Base-by-base conservation (phyloP, 2,888 invertebrate species). In the Drosophila histrio region DNA sequence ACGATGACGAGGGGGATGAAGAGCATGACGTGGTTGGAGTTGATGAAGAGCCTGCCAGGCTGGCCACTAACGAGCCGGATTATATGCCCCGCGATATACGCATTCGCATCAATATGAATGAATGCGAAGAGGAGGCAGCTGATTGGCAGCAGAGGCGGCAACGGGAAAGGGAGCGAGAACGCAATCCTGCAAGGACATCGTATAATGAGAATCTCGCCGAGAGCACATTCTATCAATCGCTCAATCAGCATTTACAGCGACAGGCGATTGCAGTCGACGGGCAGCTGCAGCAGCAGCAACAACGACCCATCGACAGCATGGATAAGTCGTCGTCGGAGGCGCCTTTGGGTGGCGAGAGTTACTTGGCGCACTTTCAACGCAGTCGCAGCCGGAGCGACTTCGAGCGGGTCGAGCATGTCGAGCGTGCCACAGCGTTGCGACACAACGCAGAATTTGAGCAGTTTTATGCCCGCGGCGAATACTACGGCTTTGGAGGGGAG, bases 291-390 rank as follows among this genome's bases (percentile, higher is more conserved):
- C 50, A 59, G 21, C 65, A 17, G 26, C 38, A 11, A 15, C 43
- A 6, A 2, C 44, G 17, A n/a, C 17, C 39, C 34, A 24, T 26
- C 39, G 30, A 41, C 21, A 41, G 41, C n/a, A 13, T 24, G 41
- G 21, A 61, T 6, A 56, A 56, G 39, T 41, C 61, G 4, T 4
- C 9, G 30, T 30, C 32, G 32, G 54, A 54, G 43, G 34, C 67
- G 13, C 46, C 54, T 4, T 43, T 75, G 11, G 87, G 85, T 22
- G 89, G 89, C 36, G 91, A 91, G 52, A 90, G 80, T 73, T 91
- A 91, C 74, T 83, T 91, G 69, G 90, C 90, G 38, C 91, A 91
- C 64, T 91, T 89, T 65, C 89, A 89, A 44, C 89, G 74, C n/a
- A 32, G 46, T 46, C 46, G 46, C n/a, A 46, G 46, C 7, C 46